Percentiles rank a stretch among this genome's conserved stretches.
Evolutionary conservation across 1,140 invertebrate genomes (phyloP).

Genomic region (Plectus sambesii): DNA sequence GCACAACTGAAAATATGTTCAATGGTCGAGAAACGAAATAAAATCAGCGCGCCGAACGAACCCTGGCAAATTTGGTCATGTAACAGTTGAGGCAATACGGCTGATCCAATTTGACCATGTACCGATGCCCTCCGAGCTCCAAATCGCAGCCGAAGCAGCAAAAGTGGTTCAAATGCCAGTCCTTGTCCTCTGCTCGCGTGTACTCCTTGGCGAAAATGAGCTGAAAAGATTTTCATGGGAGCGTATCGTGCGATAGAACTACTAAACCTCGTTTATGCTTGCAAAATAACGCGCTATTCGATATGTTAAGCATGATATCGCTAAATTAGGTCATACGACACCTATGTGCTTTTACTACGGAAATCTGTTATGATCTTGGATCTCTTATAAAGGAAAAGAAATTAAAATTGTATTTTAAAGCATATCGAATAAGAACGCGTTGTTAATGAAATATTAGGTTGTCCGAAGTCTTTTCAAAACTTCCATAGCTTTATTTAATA

Average conservation of each 20-base stretch:
- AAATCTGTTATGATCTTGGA: no score
- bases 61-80: conserved; percentile 59
- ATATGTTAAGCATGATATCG: no score
- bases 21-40: conserved; percentile 12
- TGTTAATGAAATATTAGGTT: no score
- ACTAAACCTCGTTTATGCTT: no score
- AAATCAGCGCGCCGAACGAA: conserved; percentile 29
- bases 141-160: conserved; percentile 72
- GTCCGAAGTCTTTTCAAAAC: no score
- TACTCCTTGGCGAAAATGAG: conserved; percentile 72
- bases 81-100: conserved; percentile 68
- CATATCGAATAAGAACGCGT: no score
- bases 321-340: no score
- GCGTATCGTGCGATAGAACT: no score
- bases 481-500: neutral
- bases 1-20: conserved; percentile 54
- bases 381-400: no score
- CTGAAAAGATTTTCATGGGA: no score
- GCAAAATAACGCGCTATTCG: no score
- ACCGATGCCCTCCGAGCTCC: conserved; percentile 64
- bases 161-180: conserved; percentile 73
- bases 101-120: conserved; percentile 61
- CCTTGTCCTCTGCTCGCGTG: conserved; percentile 65
- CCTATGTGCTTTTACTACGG: no score
- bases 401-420: conserved; percentile 2